These are phyloP conservation scores for Acrobasis consociella DNA, from an alignment of 2,888 invertebrate species.

Conservation along the genomic window DNA sequence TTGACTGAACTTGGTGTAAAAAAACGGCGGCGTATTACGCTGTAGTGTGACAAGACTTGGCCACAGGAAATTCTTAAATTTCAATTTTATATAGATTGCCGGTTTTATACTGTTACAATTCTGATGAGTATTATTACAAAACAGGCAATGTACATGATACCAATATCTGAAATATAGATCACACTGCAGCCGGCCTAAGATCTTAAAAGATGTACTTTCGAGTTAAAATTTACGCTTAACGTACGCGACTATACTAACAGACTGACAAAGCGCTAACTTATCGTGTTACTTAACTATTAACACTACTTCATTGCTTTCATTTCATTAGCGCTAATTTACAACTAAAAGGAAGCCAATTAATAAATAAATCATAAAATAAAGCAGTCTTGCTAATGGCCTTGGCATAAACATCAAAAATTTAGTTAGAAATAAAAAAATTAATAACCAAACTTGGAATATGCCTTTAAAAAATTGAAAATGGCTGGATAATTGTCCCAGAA, in stretches of 20 bases:
- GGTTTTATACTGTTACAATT: no score
- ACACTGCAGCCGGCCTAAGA: neutral
- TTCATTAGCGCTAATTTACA: conserved; percentile 34
- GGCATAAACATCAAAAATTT: neutral
- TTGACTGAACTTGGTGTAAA: no score
- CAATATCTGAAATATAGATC: no score
- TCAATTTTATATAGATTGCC: no score
- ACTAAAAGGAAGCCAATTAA: conserved; percentile 47
- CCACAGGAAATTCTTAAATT: no score
- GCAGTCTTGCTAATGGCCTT: conserved; percentile 18
- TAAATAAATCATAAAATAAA: conserved; percentile 19
- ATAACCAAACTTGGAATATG: no score
- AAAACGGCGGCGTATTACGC: no score
- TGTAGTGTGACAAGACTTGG: no score
- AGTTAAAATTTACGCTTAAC: conserved; percentile 1
- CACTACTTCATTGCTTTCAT: conserved; percentile 61
- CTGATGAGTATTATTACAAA: no score
- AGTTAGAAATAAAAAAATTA: neutral
- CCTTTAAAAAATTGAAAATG: no score
- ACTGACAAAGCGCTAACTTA: conserved; percentile 38
- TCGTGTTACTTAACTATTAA: conserved; percentile 33
- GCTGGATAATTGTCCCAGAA: no score
- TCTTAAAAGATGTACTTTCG: neutral
- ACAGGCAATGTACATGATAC: no score
- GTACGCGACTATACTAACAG: conserved; percentile 25